Conservation (phyloP, 2,888 invertebrate genomes). For the Parthenolecanium corni region DNA sequence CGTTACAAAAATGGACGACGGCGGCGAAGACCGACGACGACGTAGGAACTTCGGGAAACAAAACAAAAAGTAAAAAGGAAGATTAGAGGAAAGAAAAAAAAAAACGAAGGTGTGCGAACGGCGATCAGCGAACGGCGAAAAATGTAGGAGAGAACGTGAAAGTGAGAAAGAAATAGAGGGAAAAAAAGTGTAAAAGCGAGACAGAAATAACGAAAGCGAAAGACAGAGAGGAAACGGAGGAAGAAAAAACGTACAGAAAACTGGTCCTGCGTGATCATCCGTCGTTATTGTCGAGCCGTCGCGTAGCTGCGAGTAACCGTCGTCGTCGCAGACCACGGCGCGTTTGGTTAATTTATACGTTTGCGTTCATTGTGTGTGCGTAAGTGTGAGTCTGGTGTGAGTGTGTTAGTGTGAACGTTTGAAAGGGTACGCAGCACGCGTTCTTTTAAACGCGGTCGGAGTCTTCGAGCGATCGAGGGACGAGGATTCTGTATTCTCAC, state of each 20-base stretch:
- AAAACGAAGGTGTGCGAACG: constrained; percentile 10
- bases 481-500: too few species aligned
- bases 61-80: background rate
- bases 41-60: background rate
- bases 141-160: background rate
- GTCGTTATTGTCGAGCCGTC: constrained; percentile 14
- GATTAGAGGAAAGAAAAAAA: background rate
- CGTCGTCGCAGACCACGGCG: background rate
- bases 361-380: background rate
- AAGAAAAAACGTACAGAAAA: constrained; percentile 14
- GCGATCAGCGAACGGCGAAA: background rate
- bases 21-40: too few species aligned
- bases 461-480: background rate
- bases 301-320: constrained; percentile 1
- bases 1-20: constrained; percentile 6
- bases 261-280: constrained; percentile 1
- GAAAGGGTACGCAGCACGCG: background rate
- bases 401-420: background rate
- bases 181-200: too few species aligned
- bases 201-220: too few species aligned
- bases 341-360: background rate
- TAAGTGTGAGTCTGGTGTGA: background rate
- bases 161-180: background rate
- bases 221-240: too few species aligned
- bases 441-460: background rate